Percentiles rank a stretch among this genome's conserved stretches.
These are phyloP conservation scores for Platycnemis pennipes DNA, from an alignment of 2,888 invertebrate species.

Conservation along the genomic window DNA sequence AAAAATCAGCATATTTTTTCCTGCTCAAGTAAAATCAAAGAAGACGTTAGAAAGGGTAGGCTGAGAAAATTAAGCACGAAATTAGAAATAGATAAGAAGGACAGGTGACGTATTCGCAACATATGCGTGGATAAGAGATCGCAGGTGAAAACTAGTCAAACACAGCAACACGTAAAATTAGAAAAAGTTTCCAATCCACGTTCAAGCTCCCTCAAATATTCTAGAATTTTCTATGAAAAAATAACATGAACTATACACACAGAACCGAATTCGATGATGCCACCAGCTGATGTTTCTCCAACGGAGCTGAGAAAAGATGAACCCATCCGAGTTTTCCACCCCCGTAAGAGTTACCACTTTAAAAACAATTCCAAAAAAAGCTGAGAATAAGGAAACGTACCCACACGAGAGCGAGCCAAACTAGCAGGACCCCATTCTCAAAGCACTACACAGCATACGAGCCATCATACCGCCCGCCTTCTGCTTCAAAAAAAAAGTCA, in stretches of 20 bases:
- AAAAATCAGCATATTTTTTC: no score
- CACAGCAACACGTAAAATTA: no score
- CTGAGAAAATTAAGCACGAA: no score
- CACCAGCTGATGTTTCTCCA: neutral
- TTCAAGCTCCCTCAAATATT: no score
- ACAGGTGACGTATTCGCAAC: no score
- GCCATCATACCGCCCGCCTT: neutral
- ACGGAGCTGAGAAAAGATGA: neutral
- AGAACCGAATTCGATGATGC: neutral
- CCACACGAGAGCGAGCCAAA: neutral
- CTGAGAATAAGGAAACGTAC: neutral
- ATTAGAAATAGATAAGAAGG: no score
- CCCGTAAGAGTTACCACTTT: neutral
- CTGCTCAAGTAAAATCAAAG: no score
- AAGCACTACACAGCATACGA: neutral
- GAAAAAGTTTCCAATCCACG: no score
- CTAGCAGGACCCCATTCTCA: neutral
- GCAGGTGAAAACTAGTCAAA: no score
- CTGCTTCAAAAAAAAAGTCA: neutral
- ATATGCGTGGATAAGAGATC: no score
- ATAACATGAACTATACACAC: neutral
- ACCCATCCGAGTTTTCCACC: neutral
- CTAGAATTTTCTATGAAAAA: neutral
- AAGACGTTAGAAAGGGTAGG: no score
- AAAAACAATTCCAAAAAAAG: neutral